Conservation (phyloP, 2,113 vertebrate species). For the Pseudopodoces humilis region DNA sequence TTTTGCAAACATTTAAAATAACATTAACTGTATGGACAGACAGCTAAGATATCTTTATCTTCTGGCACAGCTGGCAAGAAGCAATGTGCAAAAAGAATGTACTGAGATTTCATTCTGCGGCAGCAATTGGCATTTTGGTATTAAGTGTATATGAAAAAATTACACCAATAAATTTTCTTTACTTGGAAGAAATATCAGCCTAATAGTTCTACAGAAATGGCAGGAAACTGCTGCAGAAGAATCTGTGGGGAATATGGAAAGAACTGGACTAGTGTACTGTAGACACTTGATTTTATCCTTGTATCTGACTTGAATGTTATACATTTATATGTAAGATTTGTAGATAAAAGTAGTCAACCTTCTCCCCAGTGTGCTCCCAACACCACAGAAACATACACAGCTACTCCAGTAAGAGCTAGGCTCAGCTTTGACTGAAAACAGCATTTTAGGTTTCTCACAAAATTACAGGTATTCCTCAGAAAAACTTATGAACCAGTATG, state of each 20-base stretch:
- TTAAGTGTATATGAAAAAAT: neutral
- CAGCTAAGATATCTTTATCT: neutral
- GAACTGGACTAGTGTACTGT: neutral
- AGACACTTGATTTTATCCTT: neutral
- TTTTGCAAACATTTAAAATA: neutral
- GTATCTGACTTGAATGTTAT: neutral
- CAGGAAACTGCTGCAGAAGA: neutral
- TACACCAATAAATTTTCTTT: neutral
- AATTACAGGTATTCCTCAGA: neutral
- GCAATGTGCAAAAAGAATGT: neutral
- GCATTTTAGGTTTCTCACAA: neutral
- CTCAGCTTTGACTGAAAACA: neutral
- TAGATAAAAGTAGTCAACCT: neutral
- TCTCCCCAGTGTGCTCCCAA: neutral
- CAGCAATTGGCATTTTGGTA: neutral
- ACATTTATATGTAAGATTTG: neutral
- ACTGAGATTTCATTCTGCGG: neutral
- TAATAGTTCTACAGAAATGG: neutral
- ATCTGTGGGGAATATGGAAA: neutral
- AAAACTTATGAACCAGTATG: neutral
- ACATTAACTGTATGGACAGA: neutral
- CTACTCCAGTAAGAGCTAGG: neutral
- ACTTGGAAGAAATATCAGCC: neutral
- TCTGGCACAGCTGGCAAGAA: neutral
- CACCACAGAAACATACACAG: neutral